Evolutionary conservation across 1,140 invertebrate genomes (phyloP), one percentile per base, ranked within the genome.

Genomic region (Ceratosolen fusciceps): DNA sequence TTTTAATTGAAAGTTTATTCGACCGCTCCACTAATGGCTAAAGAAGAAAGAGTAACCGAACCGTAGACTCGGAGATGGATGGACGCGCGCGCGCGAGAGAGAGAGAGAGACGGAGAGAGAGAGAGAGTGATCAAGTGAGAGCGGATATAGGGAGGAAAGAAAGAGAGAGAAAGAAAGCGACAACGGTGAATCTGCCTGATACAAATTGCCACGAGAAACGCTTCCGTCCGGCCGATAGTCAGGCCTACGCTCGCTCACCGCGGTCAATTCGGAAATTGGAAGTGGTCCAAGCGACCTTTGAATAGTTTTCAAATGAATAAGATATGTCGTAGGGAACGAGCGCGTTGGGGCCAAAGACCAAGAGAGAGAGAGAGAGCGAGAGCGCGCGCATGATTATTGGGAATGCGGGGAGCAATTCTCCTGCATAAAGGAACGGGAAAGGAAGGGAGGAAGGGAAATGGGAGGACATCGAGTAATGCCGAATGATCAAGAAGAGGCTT

Each of bases 181-280:
- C 7, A 9, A 62, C 4, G 60, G 34, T 52, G 65, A 37, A 80
- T 74, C 56, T 72, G 31, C 37, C 65, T 76, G 77, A 80, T 80
- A 74, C 78, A 74, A 80, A 80, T 82, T 73, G 79, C 77, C 60
- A 67, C 74, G 60, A n/a, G n/a, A 75, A 70, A 82, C 39, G 31
- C 65, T 77, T 74, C n/a, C 75, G 62, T 71, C 75, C 65, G 71
- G 54, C 74, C 68, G 68, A 71, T 77, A 77, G 67, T 34, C 52
- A 21, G 70, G 62, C 34, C 34, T 43, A 54, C n/a, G n/a, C 19
- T 83, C 83, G 81, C 80, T 81, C 82, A 26, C 29, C 83, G 85
- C 84, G 84, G 80, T 83, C 85, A 85, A 89, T 88, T 87, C 82
- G 86, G 86, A 88, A 89, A 87, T 89, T 89, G 88, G 88, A 89